Evolutionary conservation across 2,888 invertebrate genomes (phyloP).

Genomic region (Drosophila melanosoma): DNA sequence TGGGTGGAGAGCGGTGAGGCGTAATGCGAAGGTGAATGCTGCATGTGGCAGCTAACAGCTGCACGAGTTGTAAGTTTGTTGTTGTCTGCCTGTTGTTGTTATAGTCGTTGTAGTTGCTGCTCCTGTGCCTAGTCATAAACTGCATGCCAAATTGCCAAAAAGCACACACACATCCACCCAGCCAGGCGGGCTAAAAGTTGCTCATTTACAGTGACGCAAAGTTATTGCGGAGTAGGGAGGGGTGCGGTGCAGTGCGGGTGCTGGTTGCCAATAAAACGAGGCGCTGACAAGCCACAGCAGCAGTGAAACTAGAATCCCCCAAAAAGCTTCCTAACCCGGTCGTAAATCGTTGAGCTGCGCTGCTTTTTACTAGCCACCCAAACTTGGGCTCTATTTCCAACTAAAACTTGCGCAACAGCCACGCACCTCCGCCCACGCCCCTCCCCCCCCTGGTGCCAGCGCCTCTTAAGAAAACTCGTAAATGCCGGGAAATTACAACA

Average conservation of each 20-base stretch:
- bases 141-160: conserved; percentile 76
- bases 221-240: not conserved
- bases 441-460: not conserved
- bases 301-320: conserved; percentile 16
- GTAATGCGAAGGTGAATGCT: conserved; percentile 20
- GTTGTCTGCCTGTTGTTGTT: conserved; percentile 23
- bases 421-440: no score
- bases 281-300: conserved; percentile 68
- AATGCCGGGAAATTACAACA: conserved; percentile 76
- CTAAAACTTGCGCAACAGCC: conserved; percentile 3
- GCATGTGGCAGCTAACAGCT: conserved; percentile 64
- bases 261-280: conserved; percentile 69
- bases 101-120: conserved; percentile 32
- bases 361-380: conserved; percentile 37
- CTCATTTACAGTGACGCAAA: conserved; percentile 61
- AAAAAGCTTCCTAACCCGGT: conserved; percentile 44
- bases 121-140: conserved; percentile 70
- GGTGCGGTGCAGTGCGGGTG: conserved; percentile 2
- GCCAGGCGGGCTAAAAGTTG: conserved; percentile 59
- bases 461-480: conserved; percentile 70
- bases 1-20: not conserved
- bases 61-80: conserved; percentile 56
- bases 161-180: conserved; percentile 40
- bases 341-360: conserved; percentile 67
- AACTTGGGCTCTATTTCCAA: conserved; percentile 11